Percentiles rank a stretch among this genome's conserved stretches.
Evolutionary conservation across 53 echinoderm and acorn worm genomes (phyloP).

Genomic region (Luidia sarsii): DNA sequence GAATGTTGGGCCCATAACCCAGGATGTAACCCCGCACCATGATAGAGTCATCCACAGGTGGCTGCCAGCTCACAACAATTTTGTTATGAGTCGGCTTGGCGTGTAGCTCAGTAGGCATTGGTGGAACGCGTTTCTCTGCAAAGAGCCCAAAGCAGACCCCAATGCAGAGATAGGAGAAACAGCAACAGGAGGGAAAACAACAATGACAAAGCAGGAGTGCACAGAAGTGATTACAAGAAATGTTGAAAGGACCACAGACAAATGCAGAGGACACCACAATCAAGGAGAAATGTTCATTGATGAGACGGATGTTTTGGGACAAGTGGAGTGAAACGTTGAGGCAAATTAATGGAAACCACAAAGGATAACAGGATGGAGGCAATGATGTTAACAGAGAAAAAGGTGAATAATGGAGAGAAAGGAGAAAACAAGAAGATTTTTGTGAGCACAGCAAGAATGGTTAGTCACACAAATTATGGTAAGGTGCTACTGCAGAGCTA

Average conservation of each 20-base stretch:
- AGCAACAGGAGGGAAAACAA: slow-evolving; percentile 7
- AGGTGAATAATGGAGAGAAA: neutral
- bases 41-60: slow-evolving; percentile 56
- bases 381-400: slow-evolving; percentile 3
- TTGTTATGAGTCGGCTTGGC: slow-evolving; percentile 51
- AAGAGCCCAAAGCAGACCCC: too few species aligned
- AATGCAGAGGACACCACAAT: neutral
- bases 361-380: neutral
- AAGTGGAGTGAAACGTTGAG: neutral
- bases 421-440: slow-evolving; percentile 2
- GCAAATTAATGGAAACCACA: neutral
- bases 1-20: slow-evolving; percentile 72
- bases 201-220: neutral
- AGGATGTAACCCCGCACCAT: slow-evolving; percentile 82
- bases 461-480: slow-evolving; percentile 14
- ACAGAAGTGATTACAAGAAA: neutral
- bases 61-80: slow-evolving; percentile 75
- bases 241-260: neutral
- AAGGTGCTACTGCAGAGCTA: neutral
- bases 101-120: slow-evolving; percentile 36
- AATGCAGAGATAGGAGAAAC: too few species aligned
- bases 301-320: too few species aligned
- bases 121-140: slow-evolving; percentile 65
- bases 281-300: neutral
- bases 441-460: slow-evolving; percentile 23